Percentiles rank a stretch among this genome's conserved stretches.
Conservation (phyloP, 2,797 vertebrate genomes). For the Manis crassicaudata region DNA sequence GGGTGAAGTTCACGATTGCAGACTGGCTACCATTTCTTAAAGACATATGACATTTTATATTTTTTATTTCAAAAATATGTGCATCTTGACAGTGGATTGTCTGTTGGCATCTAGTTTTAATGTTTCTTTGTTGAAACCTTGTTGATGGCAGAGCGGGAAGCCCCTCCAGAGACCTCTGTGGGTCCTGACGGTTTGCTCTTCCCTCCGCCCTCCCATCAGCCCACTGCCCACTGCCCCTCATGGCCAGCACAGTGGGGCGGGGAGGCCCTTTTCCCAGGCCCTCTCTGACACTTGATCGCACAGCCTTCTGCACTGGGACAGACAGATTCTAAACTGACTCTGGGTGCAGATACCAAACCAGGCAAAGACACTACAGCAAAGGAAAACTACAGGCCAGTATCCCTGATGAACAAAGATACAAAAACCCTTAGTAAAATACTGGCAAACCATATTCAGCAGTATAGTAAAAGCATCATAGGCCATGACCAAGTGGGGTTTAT, state of each 20-base stretch:
- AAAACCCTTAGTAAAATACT: too few species aligned
- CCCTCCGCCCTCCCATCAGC: not conserved
- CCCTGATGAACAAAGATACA: too few species aligned
- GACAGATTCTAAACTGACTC: not conserved
- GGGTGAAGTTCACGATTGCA: not conserved
- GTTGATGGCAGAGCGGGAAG: fast-evolving
- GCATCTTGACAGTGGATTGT: not conserved
- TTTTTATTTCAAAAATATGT: not conserved
- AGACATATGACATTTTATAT: not conserved
- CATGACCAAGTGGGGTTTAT: too few species aligned
- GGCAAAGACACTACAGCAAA: too few species aligned
- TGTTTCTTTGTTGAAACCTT: not conserved
- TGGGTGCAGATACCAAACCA: too few species aligned
- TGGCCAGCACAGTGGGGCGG: not conserved
- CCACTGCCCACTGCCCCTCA: fast-evolving
- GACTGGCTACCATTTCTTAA: fast-evolving
- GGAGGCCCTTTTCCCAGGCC: not conserved
- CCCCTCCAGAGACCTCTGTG: not conserved
- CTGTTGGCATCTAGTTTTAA: not conserved
- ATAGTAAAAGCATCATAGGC: too few species aligned
- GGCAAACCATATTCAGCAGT: too few species aligned
- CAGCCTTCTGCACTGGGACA: not conserved
- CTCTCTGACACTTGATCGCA: not conserved
- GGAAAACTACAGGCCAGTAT: too few species aligned
- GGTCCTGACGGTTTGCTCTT: too few species aligned